Evolutionary conservation across 2,113 vertebrate species (phyloP), one percentile per base, ranked within the genome.

Genomic region (Toxotes jaculatrix): DNA sequence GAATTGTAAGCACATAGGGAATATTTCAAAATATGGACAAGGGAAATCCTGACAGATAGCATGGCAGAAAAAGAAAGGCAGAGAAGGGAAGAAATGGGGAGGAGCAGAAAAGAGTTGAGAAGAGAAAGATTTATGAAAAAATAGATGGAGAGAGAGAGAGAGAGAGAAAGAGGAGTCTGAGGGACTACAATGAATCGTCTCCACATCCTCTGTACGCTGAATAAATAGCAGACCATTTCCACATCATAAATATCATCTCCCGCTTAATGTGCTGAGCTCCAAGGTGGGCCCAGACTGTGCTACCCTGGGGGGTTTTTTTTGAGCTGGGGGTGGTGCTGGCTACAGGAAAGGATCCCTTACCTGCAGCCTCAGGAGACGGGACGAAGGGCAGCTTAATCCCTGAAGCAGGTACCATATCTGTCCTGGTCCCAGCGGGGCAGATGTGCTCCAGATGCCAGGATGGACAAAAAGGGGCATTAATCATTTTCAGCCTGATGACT

Each of bases 401-500:
- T 83, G 91, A 82, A 93, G 94, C 88, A 77, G 78, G 43, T 62
- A 91, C 78, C 71, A 87, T 85, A 90, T 93, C 91, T 89, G 85
- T 92, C 81, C 82, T 12, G 80, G 74, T 82, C 84, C 90, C 93
- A 86, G 64, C 0, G 32, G 90, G 82, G 81, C 82, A 77, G 89
- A 82, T 93, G 91, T 81, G 76, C 86, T 89, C 84, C 78, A 85
- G 88, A 89, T 88, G 89, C 70, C 86, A 89, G 74, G 83, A 70
- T 61, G 56, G 81, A 94, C 89, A 81, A 88, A 91, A 86, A 84
- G 88, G 27, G 56, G 91, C 90, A 96, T 96, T 95, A 94, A 96
- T 97, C 95, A 96, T 95, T 88, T 90, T 93, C 87, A 91, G 91
- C 83, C 89, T 88, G 92, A 90, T 93, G 87, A 81, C 92, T 95